Conservation (phyloP, 1,140 invertebrate genomes). For the Ostrea denselamellosa region DNA sequence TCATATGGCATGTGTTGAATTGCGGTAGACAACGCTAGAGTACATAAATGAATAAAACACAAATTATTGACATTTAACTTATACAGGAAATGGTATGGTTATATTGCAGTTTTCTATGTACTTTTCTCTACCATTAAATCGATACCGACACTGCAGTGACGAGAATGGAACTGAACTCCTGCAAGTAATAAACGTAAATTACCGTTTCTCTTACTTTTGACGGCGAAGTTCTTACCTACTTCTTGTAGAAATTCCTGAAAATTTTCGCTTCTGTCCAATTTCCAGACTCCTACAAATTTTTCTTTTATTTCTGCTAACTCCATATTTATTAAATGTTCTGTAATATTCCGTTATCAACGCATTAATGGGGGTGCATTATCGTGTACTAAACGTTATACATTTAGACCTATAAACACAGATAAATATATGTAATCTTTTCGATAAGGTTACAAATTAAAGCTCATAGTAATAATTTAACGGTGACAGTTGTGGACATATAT, state of each 20-base stretch:
- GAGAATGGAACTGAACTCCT: background rate
- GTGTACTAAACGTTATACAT: too few relatives aligned
- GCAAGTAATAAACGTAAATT: too few relatives aligned
- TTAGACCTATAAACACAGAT: too few relatives aligned
- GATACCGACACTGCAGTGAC: background rate
- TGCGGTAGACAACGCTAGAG: background rate
- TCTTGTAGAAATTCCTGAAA: conserved; percentile 68
- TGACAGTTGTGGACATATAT: too few relatives aligned
- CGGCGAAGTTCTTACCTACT: conserved; percentile 58
- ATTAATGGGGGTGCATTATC: too few relatives aligned
- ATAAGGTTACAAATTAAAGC: too few relatives aligned
- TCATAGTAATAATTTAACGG: too few relatives aligned
- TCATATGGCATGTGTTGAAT: background rate
- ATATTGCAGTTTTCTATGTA: background rate
- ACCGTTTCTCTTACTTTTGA: too few relatives aligned
- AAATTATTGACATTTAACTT: background rate
- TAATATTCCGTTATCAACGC: too few relatives aligned
- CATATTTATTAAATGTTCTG: background rate
- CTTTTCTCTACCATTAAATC: background rate
- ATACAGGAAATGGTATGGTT: background rate
- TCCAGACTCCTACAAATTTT: conserved; percentile 69
- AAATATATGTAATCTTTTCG: too few relatives aligned
- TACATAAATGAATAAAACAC: background rate
- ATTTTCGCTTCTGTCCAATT: conserved; percentile 69
- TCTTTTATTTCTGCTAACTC: conserved; percentile 61